Percentiles rank a stretch among this genome's conserved stretches.
phyloP scores from a whole-genome alignment of 2,888 invertebrate genomes.

The Ceramica pisi region DNA sequence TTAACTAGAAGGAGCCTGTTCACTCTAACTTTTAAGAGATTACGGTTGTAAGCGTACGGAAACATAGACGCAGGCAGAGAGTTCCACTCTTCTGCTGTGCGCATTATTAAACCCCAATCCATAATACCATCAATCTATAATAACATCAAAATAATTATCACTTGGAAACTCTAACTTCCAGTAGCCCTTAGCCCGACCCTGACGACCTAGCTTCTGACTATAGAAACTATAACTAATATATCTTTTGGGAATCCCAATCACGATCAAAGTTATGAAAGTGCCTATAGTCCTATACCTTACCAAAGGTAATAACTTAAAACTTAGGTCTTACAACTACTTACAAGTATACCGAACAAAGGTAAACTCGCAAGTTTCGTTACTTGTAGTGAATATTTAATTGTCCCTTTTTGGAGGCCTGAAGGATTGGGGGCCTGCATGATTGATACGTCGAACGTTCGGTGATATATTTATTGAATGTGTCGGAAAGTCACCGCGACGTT shows the following conservation, averaged over 20 bases:
- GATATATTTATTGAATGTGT: conserved; percentile 50
- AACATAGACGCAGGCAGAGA: too few species aligned
- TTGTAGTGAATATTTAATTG: conserved; percentile 57
- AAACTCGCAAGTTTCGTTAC: conserved; percentile 19
- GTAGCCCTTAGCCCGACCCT: background rate
- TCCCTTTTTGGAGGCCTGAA: conserved; percentile 34
- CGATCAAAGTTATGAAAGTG: conserved; percentile 19
- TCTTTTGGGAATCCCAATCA: conserved; percentile 16
- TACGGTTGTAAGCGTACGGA: too few species aligned
- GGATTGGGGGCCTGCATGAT: conserved; percentile 40
- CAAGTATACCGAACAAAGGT: conserved; percentile 19
- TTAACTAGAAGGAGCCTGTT: too few species aligned
- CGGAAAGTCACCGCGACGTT: conserved; percentile 31
- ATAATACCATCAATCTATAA: background rate
- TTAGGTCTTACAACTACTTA: background rate
- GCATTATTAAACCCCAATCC: too few species aligned
- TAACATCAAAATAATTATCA: background rate
- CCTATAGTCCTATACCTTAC: conserved; percentile 5
- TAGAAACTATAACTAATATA: background rate
- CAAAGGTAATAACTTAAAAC: background rate
- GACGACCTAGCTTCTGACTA: background rate
- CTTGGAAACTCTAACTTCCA: background rate
- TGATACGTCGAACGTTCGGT: conserved; percentile 30
- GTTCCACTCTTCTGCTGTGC: too few species aligned
- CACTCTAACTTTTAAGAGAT: too few species aligned